phyloP scores from a whole-genome alignment of 2,113 vertebrate species.

The Cygnus buccinator region DNA sequence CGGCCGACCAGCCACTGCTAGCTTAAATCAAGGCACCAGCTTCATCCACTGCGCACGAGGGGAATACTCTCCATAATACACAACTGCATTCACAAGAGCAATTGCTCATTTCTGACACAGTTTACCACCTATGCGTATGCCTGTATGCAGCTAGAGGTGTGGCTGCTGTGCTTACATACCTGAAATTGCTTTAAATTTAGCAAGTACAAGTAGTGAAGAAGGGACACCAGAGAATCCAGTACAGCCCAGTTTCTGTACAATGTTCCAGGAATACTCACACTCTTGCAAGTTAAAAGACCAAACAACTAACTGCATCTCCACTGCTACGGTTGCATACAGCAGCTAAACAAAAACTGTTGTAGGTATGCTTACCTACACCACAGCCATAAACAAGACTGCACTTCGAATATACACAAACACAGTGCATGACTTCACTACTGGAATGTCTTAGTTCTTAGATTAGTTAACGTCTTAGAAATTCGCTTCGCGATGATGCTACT shows the following conservation, averaged over 20 bases:
- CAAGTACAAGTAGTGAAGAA: background rate
- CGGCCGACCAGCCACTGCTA: background rate
- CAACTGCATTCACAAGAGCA: background rate
- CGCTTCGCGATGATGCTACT: background rate
- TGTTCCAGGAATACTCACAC: background rate
- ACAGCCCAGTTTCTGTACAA: background rate
- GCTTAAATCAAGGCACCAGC: background rate
- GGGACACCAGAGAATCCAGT: background rate
- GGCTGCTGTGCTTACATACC: background rate
- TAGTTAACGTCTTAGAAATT: background rate
- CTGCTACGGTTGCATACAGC: background rate
- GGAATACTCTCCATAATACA: background rate
- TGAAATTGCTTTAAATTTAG: background rate
- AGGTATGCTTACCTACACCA: background rate
- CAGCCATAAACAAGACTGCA: background rate
- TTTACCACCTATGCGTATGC: background rate
- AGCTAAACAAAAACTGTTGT: background rate
- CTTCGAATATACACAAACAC: background rate
- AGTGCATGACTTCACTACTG: background rate
- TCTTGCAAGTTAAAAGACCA: rapidly evolving
- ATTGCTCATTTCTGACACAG: background rate
- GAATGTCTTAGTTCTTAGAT: background rate
- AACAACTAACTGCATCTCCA: background rate
- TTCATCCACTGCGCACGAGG: background rate
- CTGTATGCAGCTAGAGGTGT: background rate